phyloP scores from a whole-genome alignment of 2,113 vertebrate genomes.

The Neoarius graeffei region DNA sequence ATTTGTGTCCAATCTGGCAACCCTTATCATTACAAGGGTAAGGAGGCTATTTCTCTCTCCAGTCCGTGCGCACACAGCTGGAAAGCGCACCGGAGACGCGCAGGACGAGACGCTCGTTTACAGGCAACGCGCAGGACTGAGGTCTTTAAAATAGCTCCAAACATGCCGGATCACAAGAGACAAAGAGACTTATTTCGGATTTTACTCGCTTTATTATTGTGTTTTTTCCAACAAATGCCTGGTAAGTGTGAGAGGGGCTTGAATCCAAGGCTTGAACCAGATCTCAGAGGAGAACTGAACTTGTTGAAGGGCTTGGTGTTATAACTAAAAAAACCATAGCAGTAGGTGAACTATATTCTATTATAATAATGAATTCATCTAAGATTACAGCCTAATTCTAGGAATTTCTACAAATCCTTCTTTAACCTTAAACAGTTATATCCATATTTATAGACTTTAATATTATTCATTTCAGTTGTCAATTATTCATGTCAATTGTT shows the following conservation, averaged over 20 bases:
- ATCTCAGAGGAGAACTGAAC: background rate
- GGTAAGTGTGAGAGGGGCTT: background rate
- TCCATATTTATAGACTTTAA: background rate
- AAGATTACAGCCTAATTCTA: no score
- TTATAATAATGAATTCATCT: no score
- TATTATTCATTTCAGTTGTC: background rate
- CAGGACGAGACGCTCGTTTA: background rate
- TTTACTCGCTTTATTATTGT: slow-evolving; percentile 57
- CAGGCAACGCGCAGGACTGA: background rate
- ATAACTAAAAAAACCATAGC: no score
- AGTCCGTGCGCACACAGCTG: background rate
- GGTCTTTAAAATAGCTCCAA: background rate
- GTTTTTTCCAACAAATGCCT: background rate
- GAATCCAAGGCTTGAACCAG: background rate
- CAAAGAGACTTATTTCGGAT: slow-evolving; percentile 45
- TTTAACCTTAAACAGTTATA: background rate
- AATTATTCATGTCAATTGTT: background rate
- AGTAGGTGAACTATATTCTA: background rate
- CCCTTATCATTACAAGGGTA: no score
- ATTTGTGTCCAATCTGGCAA: background rate
- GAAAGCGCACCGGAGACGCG: background rate
- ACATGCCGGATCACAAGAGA: slow-evolving; percentile 55
- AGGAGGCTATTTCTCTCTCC: no score
- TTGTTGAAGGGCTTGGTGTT: background rate
- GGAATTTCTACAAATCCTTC: background rate